These are phyloP conservation scores for Saccostrea cuccullata DNA, from an alignment of 1,140 invertebrate genomes.

Conservation along the genomic window DNA sequence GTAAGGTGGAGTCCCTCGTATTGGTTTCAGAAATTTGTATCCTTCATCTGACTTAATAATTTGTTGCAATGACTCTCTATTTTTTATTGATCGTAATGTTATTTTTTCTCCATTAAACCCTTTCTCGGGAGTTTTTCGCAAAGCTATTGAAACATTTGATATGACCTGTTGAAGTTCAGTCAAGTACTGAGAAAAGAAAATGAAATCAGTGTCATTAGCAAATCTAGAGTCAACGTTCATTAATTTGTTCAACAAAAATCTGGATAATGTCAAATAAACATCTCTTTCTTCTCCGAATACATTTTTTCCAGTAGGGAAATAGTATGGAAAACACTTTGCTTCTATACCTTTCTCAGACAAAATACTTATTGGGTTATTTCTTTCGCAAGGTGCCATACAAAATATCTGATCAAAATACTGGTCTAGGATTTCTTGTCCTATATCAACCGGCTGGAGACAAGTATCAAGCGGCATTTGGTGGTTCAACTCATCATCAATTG, in stretches of 20 bases:
- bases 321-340: constrained; percentile 35
- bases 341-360: constrained; percentile 33
- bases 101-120: background rate
- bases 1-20: constrained; percentile 57
- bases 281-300: constrained; percentile 19
- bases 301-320: constrained; percentile 31
- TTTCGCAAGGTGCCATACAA: constrained; percentile 40
- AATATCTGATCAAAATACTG: constrained; percentile 38
- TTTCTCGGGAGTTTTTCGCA: background rate
- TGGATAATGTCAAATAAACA: background rate
- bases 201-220: constrained; percentile 27
- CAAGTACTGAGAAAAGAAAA: constrained; percentile 43
- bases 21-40: constrained; percentile 51
- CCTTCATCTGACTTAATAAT: constrained; percentile 54
- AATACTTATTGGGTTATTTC: constrained; percentile 22
- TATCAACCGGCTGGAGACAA: background rate
- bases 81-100: background rate
- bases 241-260: constrained; percentile 35
- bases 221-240: constrained; percentile 33
- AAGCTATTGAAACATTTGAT: constrained; percentile 39
- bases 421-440: constrained; percentile 41
- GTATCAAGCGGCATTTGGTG: constrained; percentile 20
- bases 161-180: constrained; percentile 18
- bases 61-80: background rate
- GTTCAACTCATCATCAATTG: constrained; percentile 21